Evolutionary conservation across 2,888 invertebrate genomes (phyloP).

Genomic region (Eupithecia tripunctaria): DNA sequence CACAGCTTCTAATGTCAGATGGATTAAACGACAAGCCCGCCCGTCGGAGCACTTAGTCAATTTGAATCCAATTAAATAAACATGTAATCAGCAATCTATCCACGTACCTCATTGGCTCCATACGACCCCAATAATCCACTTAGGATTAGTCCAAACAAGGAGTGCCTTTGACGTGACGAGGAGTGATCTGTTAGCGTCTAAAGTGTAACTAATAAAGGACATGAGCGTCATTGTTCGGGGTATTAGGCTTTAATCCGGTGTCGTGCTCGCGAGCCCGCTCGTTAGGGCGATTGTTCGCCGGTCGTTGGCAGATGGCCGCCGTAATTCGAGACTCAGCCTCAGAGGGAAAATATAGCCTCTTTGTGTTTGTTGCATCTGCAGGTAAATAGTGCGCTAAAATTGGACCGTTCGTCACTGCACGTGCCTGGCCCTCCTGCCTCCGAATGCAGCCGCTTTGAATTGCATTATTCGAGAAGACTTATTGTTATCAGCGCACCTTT

Average conservation of each 20-base stretch:
- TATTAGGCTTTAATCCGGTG: conserved; percentile 81
- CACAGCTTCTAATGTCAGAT: conserved; percentile 11
- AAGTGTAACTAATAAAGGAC: conserved; percentile 74
- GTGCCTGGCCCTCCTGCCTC: conserved; percentile 69
- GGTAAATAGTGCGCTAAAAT: conserved; percentile 82
- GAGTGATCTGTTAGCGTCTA: conserved; percentile 79
- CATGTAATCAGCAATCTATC: conserved; percentile 53
- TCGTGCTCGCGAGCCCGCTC: conserved; percentile 72
- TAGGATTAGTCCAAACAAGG: conserved; percentile 81
- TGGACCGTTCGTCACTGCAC: conserved; percentile 65
- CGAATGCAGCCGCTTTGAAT: conserved; percentile 76
- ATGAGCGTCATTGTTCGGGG: conserved; percentile 78
- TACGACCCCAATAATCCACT: conserved; percentile 74
- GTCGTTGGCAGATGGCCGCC: conserved; percentile 79
- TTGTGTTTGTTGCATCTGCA: conserved; percentile 84
- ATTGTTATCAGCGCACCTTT: conserved; percentile 76
- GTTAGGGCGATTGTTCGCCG: conserved; percentile 81
- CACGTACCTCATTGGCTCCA: conserved; percentile 53
- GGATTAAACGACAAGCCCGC: conserved; percentile 28
- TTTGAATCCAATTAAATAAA: conserved; percentile 58
- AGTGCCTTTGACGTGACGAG: conserved; percentile 76
- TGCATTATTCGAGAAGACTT: conserved; percentile 76
- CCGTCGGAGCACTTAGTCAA: conserved; percentile 42
- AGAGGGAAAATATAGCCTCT: conserved; percentile 73
- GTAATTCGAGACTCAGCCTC: conserved; percentile 73